Conservation (phyloP, 2,113 vertebrate genomes). For the Antechinus stuartii region DNA sequence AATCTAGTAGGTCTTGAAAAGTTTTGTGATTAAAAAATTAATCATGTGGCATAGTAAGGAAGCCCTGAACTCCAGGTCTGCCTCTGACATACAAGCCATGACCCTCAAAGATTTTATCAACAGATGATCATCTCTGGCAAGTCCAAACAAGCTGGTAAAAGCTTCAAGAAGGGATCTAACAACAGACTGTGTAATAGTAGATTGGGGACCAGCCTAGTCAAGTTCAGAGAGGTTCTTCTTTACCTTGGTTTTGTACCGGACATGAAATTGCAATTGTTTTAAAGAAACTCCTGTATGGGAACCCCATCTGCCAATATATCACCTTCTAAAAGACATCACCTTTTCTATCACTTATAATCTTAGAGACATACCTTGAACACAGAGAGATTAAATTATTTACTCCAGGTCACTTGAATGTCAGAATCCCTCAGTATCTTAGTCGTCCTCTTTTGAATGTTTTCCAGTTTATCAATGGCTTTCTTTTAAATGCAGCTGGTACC, state of each 20-base stretch:
- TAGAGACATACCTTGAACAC: background rate
- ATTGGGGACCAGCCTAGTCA: background rate
- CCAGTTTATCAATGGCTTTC: background rate
- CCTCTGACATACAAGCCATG: background rate
- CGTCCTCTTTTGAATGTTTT: background rate
- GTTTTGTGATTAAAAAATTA: background rate
- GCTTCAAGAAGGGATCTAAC: background rate
- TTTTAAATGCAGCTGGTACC: background rate
- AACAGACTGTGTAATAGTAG: background rate
- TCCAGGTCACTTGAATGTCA: background rate
- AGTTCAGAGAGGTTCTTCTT: background rate
- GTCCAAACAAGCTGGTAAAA: background rate
- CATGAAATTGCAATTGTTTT: background rate
- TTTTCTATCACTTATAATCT: background rate
- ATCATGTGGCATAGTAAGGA: background rate
- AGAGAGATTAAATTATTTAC: background rate
- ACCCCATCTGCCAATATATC: background rate
- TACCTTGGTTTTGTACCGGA: background rate
- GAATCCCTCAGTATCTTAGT: background rate
- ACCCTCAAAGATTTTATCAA: background rate
- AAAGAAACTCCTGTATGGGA: background rate
- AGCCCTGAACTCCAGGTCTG: background rate
- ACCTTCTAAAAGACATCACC: background rate
- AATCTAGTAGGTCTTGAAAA: background rate
- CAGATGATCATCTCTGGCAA: background rate